phyloP scores from a whole-genome alignment of 2,113 vertebrate genomes.

The Chlorodrepanis virens region DNA sequence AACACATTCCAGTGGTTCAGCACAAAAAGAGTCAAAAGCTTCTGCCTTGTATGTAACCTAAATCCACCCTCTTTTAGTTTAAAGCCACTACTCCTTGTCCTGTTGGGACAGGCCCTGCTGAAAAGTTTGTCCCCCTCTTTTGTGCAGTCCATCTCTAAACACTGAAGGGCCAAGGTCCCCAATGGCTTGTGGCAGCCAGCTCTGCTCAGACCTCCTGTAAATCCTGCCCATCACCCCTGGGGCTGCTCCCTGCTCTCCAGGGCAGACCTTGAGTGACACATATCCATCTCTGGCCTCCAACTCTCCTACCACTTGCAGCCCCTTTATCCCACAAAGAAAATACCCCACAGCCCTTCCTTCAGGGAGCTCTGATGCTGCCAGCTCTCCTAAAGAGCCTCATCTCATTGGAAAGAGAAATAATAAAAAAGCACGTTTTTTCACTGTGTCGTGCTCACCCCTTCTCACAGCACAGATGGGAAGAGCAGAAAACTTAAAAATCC shows the following conservation, averaged over 20 bases:
- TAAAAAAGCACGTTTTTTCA: background rate
- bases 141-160: background rate
- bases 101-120: background rate
- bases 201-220: background rate
- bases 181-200: background rate
- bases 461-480: background rate
- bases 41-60: background rate
- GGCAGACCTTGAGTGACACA: background rate
- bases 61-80: fast-evolving
- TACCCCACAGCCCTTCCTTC: background rate
- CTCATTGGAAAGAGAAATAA: background rate
- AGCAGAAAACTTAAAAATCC: background rate
- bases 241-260: background rate
- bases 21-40: background rate
- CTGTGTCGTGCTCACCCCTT: fast-evolving
- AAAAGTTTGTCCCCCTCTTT: background rate
- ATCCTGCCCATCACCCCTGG: background rate
- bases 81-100: background rate
- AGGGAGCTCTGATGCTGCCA: background rate
- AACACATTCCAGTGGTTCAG: background rate
- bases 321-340: background rate
- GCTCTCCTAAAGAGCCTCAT: background rate
- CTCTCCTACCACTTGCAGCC: background rate
- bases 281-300: background rate
- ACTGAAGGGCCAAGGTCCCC: background rate